phyloP scores from a whole-genome alignment of 2,797 vertebrate genomes.

The Channa striata region DNA sequence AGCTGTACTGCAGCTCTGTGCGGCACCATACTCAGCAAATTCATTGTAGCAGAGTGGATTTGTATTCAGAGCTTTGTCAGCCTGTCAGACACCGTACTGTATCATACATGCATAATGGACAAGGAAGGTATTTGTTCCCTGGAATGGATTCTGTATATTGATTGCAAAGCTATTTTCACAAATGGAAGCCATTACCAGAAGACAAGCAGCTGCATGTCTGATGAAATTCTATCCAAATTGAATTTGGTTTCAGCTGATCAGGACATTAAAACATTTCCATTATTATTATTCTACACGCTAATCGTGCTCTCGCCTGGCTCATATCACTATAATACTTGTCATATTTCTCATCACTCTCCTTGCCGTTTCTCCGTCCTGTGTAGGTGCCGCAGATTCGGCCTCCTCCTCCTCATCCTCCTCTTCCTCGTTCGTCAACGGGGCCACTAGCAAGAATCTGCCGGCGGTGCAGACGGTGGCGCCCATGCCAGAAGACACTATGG shows the following conservation, averaged over 20 bases:
- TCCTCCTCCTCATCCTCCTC: slow-evolving; percentile 97
- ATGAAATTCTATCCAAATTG: slow-evolving; percentile 58
- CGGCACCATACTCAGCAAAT: slow-evolving; percentile 40
- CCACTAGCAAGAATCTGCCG: slow-evolving; percentile 98
- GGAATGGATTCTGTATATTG: slow-evolving; percentile 68
- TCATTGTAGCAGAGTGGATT: slow-evolving; percentile 29
- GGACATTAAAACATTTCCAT: slow-evolving; percentile 46
- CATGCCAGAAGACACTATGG: slow-evolving; percentile 97
- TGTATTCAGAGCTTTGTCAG: slow-evolving; percentile 37
- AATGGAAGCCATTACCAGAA: slow-evolving; percentile 60
- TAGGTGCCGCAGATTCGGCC: slow-evolving; percentile 97
- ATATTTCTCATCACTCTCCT: slow-evolving; percentile 28
- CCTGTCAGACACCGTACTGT: slow-evolving; percentile 36
- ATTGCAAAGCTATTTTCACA: slow-evolving; percentile 73
- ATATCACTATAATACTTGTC: slow-evolving; percentile 1
- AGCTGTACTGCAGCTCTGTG: slow-evolving; percentile 5
- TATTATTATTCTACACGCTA: slow-evolving; percentile 19
- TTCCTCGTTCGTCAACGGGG: slow-evolving; percentile 98
- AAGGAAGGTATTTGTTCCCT: slow-evolving; percentile 43
- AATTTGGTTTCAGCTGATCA: slow-evolving; percentile 43
- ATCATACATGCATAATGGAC: slow-evolving; percentile 63
- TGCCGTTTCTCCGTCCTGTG: not conserved
- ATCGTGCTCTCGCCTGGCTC: slow-evolving; percentile 20
- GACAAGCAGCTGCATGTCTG: slow-evolving; percentile 49
- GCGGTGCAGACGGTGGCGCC: slow-evolving; percentile 98